Evolutionary conservation across 1,140 invertebrate genomes (phyloP).

Genomic region (Oscheius sp.): DNA sequence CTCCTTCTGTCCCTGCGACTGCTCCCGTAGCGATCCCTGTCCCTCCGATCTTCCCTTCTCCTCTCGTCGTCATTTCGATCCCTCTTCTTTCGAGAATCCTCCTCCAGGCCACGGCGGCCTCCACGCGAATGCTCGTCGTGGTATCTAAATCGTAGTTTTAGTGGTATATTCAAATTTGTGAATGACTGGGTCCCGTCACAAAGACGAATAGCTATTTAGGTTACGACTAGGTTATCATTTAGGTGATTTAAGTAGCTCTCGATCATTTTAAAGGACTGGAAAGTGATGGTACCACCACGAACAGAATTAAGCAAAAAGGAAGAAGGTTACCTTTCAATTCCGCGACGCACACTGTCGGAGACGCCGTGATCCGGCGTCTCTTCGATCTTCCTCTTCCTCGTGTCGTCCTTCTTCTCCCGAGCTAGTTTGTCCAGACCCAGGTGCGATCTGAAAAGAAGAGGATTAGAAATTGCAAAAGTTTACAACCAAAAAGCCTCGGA

Average conservation of each 20-base stretch:
- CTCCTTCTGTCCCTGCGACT: constrained; percentile 57
- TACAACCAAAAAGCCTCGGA: background rate
- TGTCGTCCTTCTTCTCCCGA: constrained; percentile 57
- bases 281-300: constrained; percentile 60
- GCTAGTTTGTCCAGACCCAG: constrained; percentile 85
- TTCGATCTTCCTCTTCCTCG: constrained; percentile 37
- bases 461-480: background rate
- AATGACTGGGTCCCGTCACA: too few species aligned
- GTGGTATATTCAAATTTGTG: background rate
- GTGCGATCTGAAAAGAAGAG: constrained; percentile 66
- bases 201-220: background rate
- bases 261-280: constrained; percentile 71
- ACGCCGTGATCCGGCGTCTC: constrained; percentile 44
- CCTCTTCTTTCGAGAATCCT: constrained; percentile 2
- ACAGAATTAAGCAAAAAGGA: constrained; percentile 15
- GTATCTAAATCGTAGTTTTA: background rate
- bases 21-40: constrained; percentile 56
- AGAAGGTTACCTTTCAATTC: constrained; percentile 41
- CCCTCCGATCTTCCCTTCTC: constrained; percentile 26
- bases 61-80: constrained; percentile 14
- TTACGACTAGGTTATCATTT: constrained; percentile 49
- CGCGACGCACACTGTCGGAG: constrained; percentile 38
- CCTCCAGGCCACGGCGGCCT: constrained; percentile 34
- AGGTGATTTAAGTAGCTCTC: constrained; percentile 43
- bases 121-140: constrained; percentile 44